phyloP scores from a whole-genome alignment of 2,888 invertebrate species.

The Anarsia innoxiella region DNA sequence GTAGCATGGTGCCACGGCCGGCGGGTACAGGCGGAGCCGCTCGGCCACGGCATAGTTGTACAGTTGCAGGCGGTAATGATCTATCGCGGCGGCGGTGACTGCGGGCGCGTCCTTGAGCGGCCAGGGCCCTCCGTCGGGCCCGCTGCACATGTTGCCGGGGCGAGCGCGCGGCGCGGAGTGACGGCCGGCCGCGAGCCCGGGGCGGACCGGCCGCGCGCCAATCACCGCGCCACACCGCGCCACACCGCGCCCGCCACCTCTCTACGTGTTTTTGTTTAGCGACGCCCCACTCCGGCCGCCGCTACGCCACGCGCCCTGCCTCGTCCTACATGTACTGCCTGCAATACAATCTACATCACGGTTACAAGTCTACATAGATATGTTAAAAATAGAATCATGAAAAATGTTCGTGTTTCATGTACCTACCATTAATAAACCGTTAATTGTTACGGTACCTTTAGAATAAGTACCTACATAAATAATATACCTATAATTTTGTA shows the following conservation, averaged over 20 bases:
- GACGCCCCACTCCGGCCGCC: constrained; percentile 70
- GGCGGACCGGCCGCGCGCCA: constrained; percentile 33
- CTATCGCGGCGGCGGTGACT: constrained; percentile 75
- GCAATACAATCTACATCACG: constrained; percentile 24
- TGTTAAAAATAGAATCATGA: no score
- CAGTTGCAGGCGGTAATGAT: constrained; percentile 88
- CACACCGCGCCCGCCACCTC: constrained; percentile 42
- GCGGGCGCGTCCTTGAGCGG: constrained; percentile 68
- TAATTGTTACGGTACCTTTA: no score
- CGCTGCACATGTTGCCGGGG: constrained; percentile 66
- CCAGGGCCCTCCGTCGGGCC: constrained; percentile 68
- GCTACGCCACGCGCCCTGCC: constrained; percentile 61
- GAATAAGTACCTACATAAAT: no score
- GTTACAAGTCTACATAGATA: no score
- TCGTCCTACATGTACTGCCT: constrained; percentile 53
- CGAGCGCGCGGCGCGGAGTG: constrained; percentile 53
- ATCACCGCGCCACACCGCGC: constrained; percentile 55
- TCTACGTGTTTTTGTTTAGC: constrained; percentile 76
- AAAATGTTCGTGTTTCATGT: no score
- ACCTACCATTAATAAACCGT: no score
- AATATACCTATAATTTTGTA: no score
- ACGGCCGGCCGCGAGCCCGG: constrained; percentile 27
- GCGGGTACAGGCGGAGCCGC: constrained; percentile 81
- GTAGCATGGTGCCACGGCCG: constrained; percentile 75
- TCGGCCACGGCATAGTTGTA: constrained; percentile 93